Evolutionary conservation across 2,113 vertebrate genomes (phyloP).

Genomic region (Pelusios castaneus): DNA sequence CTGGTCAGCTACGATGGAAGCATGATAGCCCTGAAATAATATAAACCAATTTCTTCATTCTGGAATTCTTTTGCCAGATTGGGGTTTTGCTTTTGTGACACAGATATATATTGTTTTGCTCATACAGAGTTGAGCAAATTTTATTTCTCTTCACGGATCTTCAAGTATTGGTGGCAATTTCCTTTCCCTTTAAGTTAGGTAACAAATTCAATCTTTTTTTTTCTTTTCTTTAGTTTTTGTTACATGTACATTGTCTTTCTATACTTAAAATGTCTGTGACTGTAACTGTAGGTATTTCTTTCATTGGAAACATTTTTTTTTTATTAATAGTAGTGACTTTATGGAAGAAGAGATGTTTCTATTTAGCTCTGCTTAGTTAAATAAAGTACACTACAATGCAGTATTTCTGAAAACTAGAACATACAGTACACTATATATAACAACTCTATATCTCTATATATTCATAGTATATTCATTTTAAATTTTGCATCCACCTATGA

Average conservation of each 20-base stretch:
- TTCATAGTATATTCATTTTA: slow-evolving; percentile 82
- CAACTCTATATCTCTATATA: slow-evolving; percentile 80
- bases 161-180: slow-evolving; percentile 63
- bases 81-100: slow-evolving; percentile 45
- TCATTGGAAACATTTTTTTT: slow-evolving; percentile 77
- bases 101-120: slow-evolving; percentile 43
- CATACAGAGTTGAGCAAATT: slow-evolving; percentile 57
- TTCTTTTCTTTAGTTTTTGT: slow-evolving; percentile 45
- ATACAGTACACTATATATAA: slow-evolving; percentile 81
- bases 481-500: slow-evolving; percentile 79
- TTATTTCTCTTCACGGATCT: slow-evolving; percentile 49
- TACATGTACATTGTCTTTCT: slow-evolving; percentile 80
- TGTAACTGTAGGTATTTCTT: slow-evolving; percentile 79
- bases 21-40: slow-evolving; percentile 38
- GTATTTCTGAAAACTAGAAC: slow-evolving; percentile 84
- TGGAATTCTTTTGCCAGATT: slow-evolving; percentile 25
- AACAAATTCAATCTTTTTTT: slow-evolving; percentile 68
- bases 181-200: slow-evolving; percentile 56
- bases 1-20: slow-evolving; percentile 31
- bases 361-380: slow-evolving; percentile 84
- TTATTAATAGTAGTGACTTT: slow-evolving; percentile 82
- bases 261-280: slow-evolving; percentile 79
- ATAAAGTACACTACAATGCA: slow-evolving; percentile 82
- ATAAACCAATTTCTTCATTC: slow-evolving; percentile 50
- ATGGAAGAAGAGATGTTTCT: slow-evolving; percentile 80